phyloP scores from a whole-genome alignment of 2,113 vertebrate genomes.

The Anthoscopus minutus region DNA sequence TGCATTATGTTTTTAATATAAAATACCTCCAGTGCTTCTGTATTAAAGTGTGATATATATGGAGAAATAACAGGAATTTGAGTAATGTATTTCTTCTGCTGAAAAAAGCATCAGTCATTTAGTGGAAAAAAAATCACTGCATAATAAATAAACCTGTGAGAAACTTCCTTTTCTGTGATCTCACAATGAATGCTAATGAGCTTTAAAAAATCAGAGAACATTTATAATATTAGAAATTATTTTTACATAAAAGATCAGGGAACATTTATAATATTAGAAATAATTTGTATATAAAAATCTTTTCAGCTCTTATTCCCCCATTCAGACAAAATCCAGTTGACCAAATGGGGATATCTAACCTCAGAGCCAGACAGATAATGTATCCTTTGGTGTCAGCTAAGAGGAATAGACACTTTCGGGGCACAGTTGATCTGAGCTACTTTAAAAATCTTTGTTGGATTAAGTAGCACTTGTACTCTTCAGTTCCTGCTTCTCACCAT shows the following conservation, averaged over 20 bases:
- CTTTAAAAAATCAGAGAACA: not conserved
- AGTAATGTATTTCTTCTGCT: not conserved
- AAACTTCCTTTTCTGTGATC: not conserved
- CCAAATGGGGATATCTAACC: not conserved
- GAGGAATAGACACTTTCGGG: not conserved
- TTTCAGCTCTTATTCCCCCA: not conserved
- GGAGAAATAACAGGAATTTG: not conserved
- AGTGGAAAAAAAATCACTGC: not conserved
- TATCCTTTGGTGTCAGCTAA: not conserved
- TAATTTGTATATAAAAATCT: not conserved
- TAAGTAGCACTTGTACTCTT: not conserved
- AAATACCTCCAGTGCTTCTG: not conserved
- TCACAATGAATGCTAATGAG: not conserved
- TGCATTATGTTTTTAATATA: conserved; percentile 1
- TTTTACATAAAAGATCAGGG: not conserved
- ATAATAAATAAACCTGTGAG: not conserved
- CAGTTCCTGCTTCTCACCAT: not conserved
- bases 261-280: not conserved
- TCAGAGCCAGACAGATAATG: not conserved
- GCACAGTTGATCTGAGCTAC: not conserved
- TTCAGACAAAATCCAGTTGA: not conserved
- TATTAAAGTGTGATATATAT: not conserved
- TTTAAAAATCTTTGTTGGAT: not conserved
- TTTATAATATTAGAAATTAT: not conserved
- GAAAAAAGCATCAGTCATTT: not conserved